Evolutionary conservation across 2,888 invertebrate species (phyloP).

Genomic region (Theodoxus fluviatilis): DNA sequence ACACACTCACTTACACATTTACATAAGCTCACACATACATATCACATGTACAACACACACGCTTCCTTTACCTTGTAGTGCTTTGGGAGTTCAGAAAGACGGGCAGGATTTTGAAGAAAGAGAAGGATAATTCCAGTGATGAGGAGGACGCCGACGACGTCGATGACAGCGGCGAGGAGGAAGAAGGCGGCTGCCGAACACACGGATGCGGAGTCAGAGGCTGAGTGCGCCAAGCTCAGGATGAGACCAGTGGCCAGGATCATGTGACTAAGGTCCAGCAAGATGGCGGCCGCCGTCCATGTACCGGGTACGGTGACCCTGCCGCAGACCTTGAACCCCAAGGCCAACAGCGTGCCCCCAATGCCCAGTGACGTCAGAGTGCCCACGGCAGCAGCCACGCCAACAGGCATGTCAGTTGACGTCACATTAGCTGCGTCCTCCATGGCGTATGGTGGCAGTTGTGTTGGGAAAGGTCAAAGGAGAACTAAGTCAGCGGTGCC

Average conservation of each 20-base stretch:
- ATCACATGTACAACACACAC: too few species aligned
- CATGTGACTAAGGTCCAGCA: conserved; percentile 42
- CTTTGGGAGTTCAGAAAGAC: conserved; percentile 47
- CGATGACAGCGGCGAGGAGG: conserved; percentile 44
- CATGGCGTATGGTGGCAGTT: background rate
- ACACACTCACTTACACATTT: background rate
- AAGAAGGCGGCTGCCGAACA: conserved; percentile 46
- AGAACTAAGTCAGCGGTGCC: background rate
- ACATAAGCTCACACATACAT: too few species aligned
- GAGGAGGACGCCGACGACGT: conserved; percentile 42
- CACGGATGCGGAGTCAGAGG: conserved; percentile 25
- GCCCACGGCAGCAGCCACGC: conserved; percentile 33
- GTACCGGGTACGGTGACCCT: conserved; percentile 46
- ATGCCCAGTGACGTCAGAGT: conserved; percentile 38
- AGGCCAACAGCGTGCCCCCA: conserved; percentile 37
- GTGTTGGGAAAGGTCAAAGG: background rate
- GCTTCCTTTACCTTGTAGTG: too few species aligned
- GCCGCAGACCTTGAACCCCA: conserved; percentile 39
- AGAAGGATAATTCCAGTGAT: conserved; percentile 45
- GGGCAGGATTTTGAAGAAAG: conserved; percentile 51
- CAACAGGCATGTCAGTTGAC: too few species aligned
- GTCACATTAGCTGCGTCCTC: too few species aligned
- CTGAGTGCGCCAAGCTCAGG: conserved; percentile 37
- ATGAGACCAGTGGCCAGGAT: conserved; percentile 41
- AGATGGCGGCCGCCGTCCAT: conserved; percentile 48